Base-by-base conservation (phyloP, 2,113 vertebrate species). In the Nanorana parkeri region DNA sequence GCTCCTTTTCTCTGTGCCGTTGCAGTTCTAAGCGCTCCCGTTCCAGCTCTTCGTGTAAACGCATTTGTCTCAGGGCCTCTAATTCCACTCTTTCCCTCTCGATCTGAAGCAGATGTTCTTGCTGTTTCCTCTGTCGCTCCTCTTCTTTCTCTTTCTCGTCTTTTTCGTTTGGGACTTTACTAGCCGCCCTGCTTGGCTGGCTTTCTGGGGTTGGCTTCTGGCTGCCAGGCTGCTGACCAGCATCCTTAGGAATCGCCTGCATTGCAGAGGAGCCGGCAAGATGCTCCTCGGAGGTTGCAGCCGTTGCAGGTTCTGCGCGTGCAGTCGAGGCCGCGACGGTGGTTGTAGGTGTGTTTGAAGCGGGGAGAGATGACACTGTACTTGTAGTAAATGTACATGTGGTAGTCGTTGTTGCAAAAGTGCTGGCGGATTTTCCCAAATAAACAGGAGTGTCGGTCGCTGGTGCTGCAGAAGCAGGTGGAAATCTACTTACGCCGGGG, bases 11-110 rank as follows among this genome's bases (percentile, higher is more conserved):
- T 24, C 97, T 90, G 84, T 99, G 97, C 68, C 96, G 90, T 89
- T 99, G 97, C 71, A 99, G 91, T 88, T 99, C 97, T 5, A 97
- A 89, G 0, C 98, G 94, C 78, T 99, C 97, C 85, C 98, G 92
- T 85, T 99, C 98, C 71, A 99, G 94, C 85, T 99, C 98, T 65
- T 99, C 98, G 0, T 99, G 97, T 28, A 99, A 89, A 47, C 98
- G 94, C 81, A 97, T 80, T 77, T 99, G 98, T 1, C 97, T 91
- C 80, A 99, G 85, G 86, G 97, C 99, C 89, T 99, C 97, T 85
- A 99, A 73, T 89, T 99, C 98, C 60, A 99, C 96, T 0, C 96
- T 94, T 84, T 99, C 98, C 80, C 97, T 91, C 85, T 99, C 97
- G 60, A 99, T 84, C 85, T 98, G 95, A 51, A 99, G 92, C 78